A percentile compares a stretch with the other conserved stretches of the same genome.
phyloP scores from a whole-genome alignment of 35 echinoderm and acorn worm genomes.

The Ophiothrix spiculata region DNA sequence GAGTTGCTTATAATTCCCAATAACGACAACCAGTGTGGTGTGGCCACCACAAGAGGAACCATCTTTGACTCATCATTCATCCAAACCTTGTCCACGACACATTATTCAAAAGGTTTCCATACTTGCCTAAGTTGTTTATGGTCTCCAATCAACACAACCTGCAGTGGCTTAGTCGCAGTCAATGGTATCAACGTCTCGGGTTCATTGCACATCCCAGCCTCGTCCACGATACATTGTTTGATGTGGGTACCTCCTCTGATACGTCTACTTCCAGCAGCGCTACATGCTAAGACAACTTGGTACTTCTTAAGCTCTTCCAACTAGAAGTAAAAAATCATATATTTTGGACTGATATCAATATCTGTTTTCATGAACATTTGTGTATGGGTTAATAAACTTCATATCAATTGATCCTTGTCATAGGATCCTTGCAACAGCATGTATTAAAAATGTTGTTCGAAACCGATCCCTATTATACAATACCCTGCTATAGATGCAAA shows the following conservation, averaged over 20 bases:
- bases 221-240: constrained; percentile 74
- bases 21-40: constrained; percentile 75
- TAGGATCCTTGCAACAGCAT: too few relatives aligned
- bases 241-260: constrained; percentile 35
- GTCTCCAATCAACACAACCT: too few relatives aligned
- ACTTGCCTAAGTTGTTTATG: too few relatives aligned
- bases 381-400: too few relatives aligned
- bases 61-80: too few relatives aligned
- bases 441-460: too few relatives aligned
- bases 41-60: too few relatives aligned
- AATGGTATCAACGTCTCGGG: constrained; percentile 61
- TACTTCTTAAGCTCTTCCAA: constrained; percentile 16
- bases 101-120: constrained; percentile 21
- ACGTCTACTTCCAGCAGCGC: constrained; percentile 27
- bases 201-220: constrained; percentile 83
- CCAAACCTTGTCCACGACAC: constrained; percentile 25
- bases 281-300: constrained; percentile 57
- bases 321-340: background rate
- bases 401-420: too few relatives aligned
- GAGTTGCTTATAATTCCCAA: constrained; percentile 92
- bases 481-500: too few relatives aligned
- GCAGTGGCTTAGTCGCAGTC: too few relatives aligned
- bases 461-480: too few relatives aligned
- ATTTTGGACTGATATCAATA: background rate
- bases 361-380: background rate